Evolutionary conservation across 2,888 invertebrate species (phyloP).

Genomic region (Troglohyphantes excavatus): DNA sequence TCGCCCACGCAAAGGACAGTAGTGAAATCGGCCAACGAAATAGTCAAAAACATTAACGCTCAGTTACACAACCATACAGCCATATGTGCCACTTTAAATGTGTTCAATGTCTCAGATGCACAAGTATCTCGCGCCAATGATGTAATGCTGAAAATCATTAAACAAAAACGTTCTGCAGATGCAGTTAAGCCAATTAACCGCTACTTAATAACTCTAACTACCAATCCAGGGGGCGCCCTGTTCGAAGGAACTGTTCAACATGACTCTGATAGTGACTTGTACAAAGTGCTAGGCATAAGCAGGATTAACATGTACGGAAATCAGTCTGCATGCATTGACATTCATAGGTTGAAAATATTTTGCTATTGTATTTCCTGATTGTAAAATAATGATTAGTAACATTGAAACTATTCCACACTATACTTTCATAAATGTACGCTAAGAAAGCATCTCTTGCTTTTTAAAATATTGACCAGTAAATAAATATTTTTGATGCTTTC

Average conservation of each 20-base stretch:
- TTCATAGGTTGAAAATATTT: conserved; percentile 81
- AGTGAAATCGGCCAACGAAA: conserved; percentile 11
- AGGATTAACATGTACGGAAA: conserved; percentile 83
- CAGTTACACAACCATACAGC: background rate
- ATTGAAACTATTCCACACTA: too few relatives aligned
- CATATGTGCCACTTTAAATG: conserved; percentile 11
- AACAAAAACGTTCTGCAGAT: conserved; percentile 47
- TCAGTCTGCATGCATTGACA: conserved; percentile 82
- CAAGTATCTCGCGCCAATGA: conserved; percentile 48
- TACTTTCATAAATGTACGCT: too few relatives aligned
- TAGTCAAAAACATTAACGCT: conserved; percentile 31
- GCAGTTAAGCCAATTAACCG: conserved; percentile 81
- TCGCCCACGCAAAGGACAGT: background rate
- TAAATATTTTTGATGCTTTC: too few relatives aligned
- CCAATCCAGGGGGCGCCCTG: conserved; percentile 87
- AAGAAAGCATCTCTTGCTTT: too few relatives aligned
- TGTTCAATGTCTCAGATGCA: conserved; percentile 19
- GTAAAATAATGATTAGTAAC: too few relatives aligned
- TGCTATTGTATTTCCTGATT: conserved; percentile 82
- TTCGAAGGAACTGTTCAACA: conserved; percentile 91
- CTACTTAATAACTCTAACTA: conserved; percentile 86
- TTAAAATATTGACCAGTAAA: too few relatives aligned
- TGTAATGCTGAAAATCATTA: conserved; percentile 47
- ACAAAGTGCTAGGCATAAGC: conserved; percentile 85
- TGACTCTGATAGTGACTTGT: conserved; percentile 60